Evolutionary conservation across 1,140 invertebrate genomes (phyloP), one percentile per base, ranked within the genome.

Genomic region (Heliconius himera): DNA sequence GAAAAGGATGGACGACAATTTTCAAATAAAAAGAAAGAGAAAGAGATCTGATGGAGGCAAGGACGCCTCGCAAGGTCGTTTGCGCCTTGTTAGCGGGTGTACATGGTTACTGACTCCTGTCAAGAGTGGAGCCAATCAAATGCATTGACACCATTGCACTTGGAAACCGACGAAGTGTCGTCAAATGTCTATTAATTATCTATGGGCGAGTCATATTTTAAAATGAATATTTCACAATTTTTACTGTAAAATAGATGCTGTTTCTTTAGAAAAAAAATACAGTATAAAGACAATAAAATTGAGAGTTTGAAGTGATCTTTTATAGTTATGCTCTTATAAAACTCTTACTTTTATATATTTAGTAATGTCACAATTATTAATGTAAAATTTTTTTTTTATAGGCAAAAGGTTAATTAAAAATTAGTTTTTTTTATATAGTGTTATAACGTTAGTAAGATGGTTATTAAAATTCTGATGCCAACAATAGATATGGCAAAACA

Each of bases 51-150:
- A 84, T 79, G 79, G 85, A 87, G 78, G 85, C 90, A 93, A 92
- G 93, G 92, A 91, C 90, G 89, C 74, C 56, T 82, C 76, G 88
- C 90, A 93, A 93, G 90, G 91, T 83, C 93, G 90, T 77, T 81
- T 78, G 83, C 80, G 82, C 87, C 87, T 90, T 85, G 85, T 93
- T 91, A 88, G 81, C 88, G 85, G 76, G 81, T 66, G 54, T 66
- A 66, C 79, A 82, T 81, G 78, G 79, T 78, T 81, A 71, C 70
- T 82, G 80, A 85, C 84, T 82, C 82, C 76, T 84, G 82, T 82
- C 83, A 84, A 84, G 80, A 78, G 74, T 80, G 79, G 83, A 79
- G 75, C 85, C 85, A 86, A 86, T 88, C 82, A 87, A 76, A 82
- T 71, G 78, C 33, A 26, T 46, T 82, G 76, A 81, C 72, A 70